phyloP scores from a whole-genome alignment of 2,888 invertebrate species.

The Apoderus coryli region DNA sequence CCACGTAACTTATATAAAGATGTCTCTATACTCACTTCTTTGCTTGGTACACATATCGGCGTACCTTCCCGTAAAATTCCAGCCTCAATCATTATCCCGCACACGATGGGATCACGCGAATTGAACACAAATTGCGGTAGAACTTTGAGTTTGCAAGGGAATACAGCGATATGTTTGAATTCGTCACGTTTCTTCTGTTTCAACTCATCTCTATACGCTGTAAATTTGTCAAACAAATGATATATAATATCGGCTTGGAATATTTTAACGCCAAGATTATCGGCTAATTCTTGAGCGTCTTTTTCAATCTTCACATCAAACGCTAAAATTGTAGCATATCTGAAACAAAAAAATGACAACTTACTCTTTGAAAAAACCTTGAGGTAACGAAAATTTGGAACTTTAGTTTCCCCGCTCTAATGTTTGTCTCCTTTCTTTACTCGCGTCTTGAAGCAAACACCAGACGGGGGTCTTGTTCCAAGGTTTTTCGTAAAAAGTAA shows the following conservation, averaged over 20 bases:
- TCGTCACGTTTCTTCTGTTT: slow-evolving; percentile 86
- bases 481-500: too few relatives aligned
- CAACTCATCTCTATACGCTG: slow-evolving; percentile 78
- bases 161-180: slow-evolving; percentile 93
- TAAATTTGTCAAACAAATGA: slow-evolving; percentile 97
- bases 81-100: slow-evolving; percentile 90
- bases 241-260: slow-evolving; percentile 99
- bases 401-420: too few relatives aligned
- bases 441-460: too few relatives aligned
- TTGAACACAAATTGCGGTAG: slow-evolving; percentile 91
- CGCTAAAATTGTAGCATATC: slow-evolving; percentile 94
- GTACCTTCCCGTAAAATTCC: slow-evolving; percentile 94
- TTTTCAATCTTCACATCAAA: slow-evolving; percentile 98
- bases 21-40: slow-evolving; percentile 78
- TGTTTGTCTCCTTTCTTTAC: too few relatives aligned
- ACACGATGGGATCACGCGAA: slow-evolving; percentile 94
- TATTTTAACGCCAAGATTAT: slow-evolving; percentile 83
- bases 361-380: too few relatives aligned
- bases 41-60: slow-evolving; percentile 91
- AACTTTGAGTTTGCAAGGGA: slow-evolving; percentile 86
- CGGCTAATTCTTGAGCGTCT: slow-evolving; percentile 96
- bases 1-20: too few relatives aligned
- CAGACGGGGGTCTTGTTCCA: too few relatives aligned
- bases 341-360: too few relatives aligned
- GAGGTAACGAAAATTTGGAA: too few relatives aligned